Percentiles rank a stretch among this genome's conserved stretches.
Conservation (phyloP, 1,140 invertebrate genomes). For the Bombus breviceps region DNA sequence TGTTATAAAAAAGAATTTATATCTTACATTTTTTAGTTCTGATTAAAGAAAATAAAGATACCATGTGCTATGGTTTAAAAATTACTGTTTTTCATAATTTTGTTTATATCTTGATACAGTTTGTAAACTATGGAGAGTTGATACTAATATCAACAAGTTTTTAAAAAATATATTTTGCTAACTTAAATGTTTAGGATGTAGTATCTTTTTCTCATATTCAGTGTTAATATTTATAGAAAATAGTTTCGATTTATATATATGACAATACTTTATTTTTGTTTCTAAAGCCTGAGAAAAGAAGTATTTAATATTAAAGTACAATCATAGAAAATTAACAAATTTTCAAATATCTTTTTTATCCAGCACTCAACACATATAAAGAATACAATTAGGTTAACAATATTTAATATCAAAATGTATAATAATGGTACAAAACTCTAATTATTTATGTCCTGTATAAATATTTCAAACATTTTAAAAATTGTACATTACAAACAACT, state of each 20-base stretch:
- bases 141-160: constrained; percentile 10
- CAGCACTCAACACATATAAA: not conserved
- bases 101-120: not conserved
- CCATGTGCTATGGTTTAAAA: not conserved
- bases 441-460: not conserved
- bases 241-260: constrained; percentile 15
- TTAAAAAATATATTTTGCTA: constrained; percentile 29
- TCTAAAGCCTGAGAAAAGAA: not conserved
- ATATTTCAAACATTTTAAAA: not conserved
- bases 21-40: constrained; percentile 1
- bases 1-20: not conserved
- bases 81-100: not conserved
- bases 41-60: not conserved
- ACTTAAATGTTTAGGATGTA: not conserved
- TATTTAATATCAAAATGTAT: not conserved
- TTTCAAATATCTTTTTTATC: not conserved
- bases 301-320: not conserved
- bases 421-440: not conserved
- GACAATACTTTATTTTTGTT: not conserved
- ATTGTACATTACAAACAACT: not conserved
- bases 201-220: not conserved
- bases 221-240: constrained; percentile 3
- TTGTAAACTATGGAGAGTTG: constrained; percentile 5
- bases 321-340: not conserved
- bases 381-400: not conserved